phyloP scores from a whole-genome alignment of 2,888 invertebrate genomes.

The Nezara viridula region DNA sequence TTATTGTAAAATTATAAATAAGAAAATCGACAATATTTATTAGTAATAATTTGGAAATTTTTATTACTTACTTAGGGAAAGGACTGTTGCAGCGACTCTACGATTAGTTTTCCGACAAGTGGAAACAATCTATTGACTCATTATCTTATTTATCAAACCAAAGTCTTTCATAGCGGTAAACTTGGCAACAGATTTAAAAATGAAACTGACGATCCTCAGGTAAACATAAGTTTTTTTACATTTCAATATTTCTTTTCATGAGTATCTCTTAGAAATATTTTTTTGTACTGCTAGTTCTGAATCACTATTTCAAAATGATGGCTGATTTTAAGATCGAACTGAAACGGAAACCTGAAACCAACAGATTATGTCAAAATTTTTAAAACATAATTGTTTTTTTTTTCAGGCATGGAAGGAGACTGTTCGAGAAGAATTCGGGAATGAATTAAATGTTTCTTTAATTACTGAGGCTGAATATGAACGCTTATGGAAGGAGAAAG shows the following conservation, averaged over 20 bases:
- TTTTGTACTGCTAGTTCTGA: too few species aligned
- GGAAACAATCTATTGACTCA: slow-evolving; percentile 72
- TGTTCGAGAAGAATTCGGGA: slow-evolving; percentile 62
- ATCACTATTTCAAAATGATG: too few species aligned
- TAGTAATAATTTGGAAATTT: too few species aligned
- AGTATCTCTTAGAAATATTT: background rate
- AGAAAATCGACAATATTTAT: too few species aligned
- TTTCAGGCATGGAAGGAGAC: slow-evolving; percentile 64
- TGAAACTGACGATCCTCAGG: slow-evolving; percentile 26
- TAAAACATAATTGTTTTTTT: too few species aligned
- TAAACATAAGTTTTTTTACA: background rate
- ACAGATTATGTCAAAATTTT: too few species aligned
- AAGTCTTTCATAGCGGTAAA: slow-evolving; percentile 70
- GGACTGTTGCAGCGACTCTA: slow-evolving; percentile 72
- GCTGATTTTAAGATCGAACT: too few species aligned
- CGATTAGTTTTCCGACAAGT: slow-evolving; percentile 71
- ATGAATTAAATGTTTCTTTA: slow-evolving; percentile 59
- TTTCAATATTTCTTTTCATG: background rate
- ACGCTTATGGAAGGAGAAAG: background rate
- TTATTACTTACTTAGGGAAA: slow-evolving; percentile 64
- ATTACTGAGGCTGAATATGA: slow-evolving; percentile 62
- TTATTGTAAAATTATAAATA: too few species aligned
- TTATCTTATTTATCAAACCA: slow-evolving; percentile 73
- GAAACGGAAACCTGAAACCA: too few species aligned
- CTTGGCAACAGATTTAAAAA: slow-evolving; percentile 69